Evolutionary conservation across 2,888 invertebrate species (phyloP), one percentile per base, ranked within the genome.

Genomic region (Heliconius hortense): DNA sequence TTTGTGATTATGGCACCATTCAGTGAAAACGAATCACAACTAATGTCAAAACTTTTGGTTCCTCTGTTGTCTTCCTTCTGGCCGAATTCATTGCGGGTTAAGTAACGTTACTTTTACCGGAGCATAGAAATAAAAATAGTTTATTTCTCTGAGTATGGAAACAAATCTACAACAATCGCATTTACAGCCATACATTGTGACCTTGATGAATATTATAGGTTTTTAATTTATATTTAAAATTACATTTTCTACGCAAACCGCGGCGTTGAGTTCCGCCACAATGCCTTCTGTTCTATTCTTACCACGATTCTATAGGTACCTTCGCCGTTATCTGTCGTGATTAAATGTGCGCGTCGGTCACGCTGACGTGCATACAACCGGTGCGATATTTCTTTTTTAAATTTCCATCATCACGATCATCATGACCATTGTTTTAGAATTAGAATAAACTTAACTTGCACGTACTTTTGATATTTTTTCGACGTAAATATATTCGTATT

Each of bases 321-420:
- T 53, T 53, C 28, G 68, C 48, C 43, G 67, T 67, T 48, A 67
- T 67, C 67, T 24, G 35, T 70, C 64, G 70, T 70, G 74, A 74
- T 68, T 56, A 39, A 56, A 63, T 48, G 74, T 43, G 60, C 60
- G 69, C 62, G 31, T 59, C 48, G 74, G 74, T 74, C 74, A 74
- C 74, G 70, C 70, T 71, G 70, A 59, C 21, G 59, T 60, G 60
- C 59, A 71, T 71, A 5, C 59, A n/a, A 59, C 59, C 26, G 31
- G 26, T 59, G 70, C 60, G 31, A 18, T 59, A 60, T 18, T 35
- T 39, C 10, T 60, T 71, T 39, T 71, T 59, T 28, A 4, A 21
- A 35, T 71, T 35, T 18, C 26, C 26, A 59, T 71, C 59, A 39
- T 39, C 70, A 71, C 70, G 70, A 71, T 35, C 15, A 18, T 26